Percentiles rank a stretch among this genome's conserved stretches.
Conservation (phyloP, 1,140 invertebrate species). For the Anoplolepis gracilipes region DNA sequence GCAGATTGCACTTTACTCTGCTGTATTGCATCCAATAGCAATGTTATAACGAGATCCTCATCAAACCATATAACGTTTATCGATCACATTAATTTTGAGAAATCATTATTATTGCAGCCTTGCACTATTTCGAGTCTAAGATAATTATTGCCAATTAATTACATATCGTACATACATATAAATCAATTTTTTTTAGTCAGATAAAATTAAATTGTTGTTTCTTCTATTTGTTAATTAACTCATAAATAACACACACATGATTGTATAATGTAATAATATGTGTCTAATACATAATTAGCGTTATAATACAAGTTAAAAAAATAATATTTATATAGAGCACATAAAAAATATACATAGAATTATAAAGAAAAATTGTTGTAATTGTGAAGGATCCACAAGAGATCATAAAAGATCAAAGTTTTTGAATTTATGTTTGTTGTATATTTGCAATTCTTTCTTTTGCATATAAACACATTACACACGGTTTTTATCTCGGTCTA, state of each 20-base stretch:
- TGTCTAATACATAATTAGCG: background rate
- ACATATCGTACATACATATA: background rate
- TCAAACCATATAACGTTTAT: conserved; percentile 28
- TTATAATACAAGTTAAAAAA: background rate
- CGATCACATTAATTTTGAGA: conserved; percentile 37
- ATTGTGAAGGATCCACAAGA: background rate
- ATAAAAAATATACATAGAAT: background rate
- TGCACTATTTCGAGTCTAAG: conserved; percentile 5
- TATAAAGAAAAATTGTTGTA: background rate
- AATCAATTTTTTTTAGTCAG: background rate
- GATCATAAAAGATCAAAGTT: background rate
- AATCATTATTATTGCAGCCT: conserved; percentile 23
- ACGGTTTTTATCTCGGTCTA: conserved; percentile 1
- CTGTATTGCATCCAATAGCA: conserved; percentile 19
- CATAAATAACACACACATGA: background rate
- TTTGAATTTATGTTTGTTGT: background rate
- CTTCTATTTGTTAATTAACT: conserved; percentile 27
- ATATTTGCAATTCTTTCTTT: background rate
- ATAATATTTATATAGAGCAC: background rate
- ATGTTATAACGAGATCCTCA: conserved; percentile 24
- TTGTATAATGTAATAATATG: background rate
- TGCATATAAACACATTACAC: conserved; percentile 9
- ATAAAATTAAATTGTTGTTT: conserved; percentile 23
- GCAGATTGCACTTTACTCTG: conserved; percentile 32
- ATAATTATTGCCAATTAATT: conserved; percentile 40